phyloP scores from a whole-genome alignment of 2,888 invertebrate species.

The Yponomeuta evonymella region DNA sequence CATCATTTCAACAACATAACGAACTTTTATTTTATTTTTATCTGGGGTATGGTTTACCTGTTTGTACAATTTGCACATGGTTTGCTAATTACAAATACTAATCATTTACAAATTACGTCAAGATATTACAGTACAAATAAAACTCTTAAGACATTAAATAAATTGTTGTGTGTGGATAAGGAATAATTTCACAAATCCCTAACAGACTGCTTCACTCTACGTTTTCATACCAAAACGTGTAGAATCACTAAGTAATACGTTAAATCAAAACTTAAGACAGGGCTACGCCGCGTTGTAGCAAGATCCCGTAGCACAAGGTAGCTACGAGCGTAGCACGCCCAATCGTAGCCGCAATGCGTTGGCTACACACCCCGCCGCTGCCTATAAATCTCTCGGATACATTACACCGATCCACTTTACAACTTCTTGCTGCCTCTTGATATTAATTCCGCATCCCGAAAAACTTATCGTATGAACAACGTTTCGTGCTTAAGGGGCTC shows the following conservation, averaged over 20 bases:
- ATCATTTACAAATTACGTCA: too few relatives aligned
- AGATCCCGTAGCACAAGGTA: slow-evolving; percentile 25
- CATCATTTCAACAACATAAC: too few relatives aligned
- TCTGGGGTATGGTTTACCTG: too few relatives aligned
- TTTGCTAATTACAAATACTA: too few relatives aligned
- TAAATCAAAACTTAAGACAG: slow-evolving; percentile 21
- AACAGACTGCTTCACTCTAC: too few relatives aligned
- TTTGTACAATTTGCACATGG: too few relatives aligned
- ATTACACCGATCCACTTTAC: slow-evolving; percentile 56
- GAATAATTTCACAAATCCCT: too few relatives aligned
- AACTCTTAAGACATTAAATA: too few relatives aligned
- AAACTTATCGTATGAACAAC: slow-evolving; percentile 25
- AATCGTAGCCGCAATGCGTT: slow-evolving; percentile 55
- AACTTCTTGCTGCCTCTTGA: slow-evolving; percentile 53
- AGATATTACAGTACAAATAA: too few relatives aligned
- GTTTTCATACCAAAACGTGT: too few relatives aligned
- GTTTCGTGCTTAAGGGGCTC: not conserved
- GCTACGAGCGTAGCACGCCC: slow-evolving; percentile 24
- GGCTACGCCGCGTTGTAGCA: slow-evolving; percentile 35
- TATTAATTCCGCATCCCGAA: slow-evolving; percentile 52
- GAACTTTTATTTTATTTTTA: too few relatives aligned
- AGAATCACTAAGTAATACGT: not conserved
- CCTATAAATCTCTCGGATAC: slow-evolving; percentile 58
- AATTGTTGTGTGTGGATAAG: too few relatives aligned
- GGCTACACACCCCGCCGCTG: slow-evolving; percentile 38